Base-by-base conservation (phyloP, 2,113 vertebrate genomes). In the Hydrolagus affinis region DNA sequence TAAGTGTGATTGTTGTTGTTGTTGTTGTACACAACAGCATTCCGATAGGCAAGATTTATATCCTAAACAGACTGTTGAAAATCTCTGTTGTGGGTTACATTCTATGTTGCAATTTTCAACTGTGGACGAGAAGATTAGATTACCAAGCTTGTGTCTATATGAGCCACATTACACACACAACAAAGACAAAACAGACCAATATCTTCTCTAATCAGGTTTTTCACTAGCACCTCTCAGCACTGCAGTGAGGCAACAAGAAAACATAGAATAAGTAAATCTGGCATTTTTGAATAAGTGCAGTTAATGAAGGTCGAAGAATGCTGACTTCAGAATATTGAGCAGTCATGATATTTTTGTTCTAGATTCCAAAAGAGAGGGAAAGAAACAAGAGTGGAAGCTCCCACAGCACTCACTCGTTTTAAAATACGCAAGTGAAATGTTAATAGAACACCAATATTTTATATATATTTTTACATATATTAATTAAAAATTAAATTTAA, bases 101-200 rank as follows among this genome's bases (percentile, higher is more conserved):
- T 60, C 57, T 70, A 70, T 56, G 32, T 56, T 23, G 66, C 23
- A 69, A 85, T 32, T 64, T 85, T 69, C 17, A 85, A 71, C n/a
- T 23, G 10, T 6, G 12, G 69, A 17, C 17, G 4, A 70, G 69
- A 70, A 12, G 69, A 83, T 28, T 1, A 44, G 1, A 6, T 25
- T 19, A 85, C 25, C 85, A 70, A 70, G 32, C 8, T n/a, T 23
- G 15, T 0, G 1, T 28, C 7, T 57, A n/a, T n/a, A 44, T 85
- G 62, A 44, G 11, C 15, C 9, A 25, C 57, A 56, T n/a, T 59
- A 0, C 23, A 44, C 25, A 69, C 59, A 62, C 30, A 64, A 11
- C 21, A 69, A 28, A 85, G 85, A 71, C 64, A 85, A 56, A 85
- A 85, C 28, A 85, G 3, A 56, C 32, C 15, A 32, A 30, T 4